phyloP scores from a whole-genome alignment of 2,797 vertebrate species.

The Rhinoraja longicauda region DNA sequence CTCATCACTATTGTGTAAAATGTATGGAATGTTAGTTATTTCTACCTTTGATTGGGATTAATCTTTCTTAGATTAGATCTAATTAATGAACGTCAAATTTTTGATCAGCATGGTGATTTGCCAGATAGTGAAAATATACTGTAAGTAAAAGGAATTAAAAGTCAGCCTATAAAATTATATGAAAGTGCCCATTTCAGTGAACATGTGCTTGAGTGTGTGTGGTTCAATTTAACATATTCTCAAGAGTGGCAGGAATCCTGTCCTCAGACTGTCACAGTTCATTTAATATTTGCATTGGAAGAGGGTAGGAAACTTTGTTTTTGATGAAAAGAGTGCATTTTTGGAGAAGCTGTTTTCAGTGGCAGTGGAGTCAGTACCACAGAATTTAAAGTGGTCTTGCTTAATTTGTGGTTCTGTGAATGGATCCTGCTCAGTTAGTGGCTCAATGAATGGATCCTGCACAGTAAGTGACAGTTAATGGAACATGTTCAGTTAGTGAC shows the following conservation, averaged over 20 bases:
- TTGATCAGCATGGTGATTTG: background rate
- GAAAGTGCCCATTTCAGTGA: background rate
- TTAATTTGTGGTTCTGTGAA: too few species aligned
- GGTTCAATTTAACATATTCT: background rate
- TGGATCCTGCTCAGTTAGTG: too few species aligned
- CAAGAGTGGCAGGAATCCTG: background rate
- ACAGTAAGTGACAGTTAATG: too few species aligned
- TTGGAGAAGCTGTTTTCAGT: background rate
- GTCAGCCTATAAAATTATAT: background rate
- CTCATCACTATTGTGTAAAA: background rate
- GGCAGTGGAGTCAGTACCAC: background rate
- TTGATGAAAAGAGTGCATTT: background rate
- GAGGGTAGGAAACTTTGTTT: background rate
- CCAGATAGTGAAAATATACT: background rate
- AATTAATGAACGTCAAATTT: background rate
- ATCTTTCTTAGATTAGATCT: background rate
- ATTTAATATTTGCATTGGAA: background rate
- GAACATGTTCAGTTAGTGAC: too few species aligned
- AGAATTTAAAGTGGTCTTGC: background rate
- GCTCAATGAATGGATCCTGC: too few species aligned
- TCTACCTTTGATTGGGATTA: background rate
- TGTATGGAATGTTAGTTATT: too few species aligned
- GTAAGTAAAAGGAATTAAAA: background rate
- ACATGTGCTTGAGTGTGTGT: background rate
- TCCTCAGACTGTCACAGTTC: background rate